Evolutionary conservation across 2,113 vertebrate genomes (phyloP), one percentile per base, ranked within the genome.

Genomic region (Sardina pilchardus): DNA sequence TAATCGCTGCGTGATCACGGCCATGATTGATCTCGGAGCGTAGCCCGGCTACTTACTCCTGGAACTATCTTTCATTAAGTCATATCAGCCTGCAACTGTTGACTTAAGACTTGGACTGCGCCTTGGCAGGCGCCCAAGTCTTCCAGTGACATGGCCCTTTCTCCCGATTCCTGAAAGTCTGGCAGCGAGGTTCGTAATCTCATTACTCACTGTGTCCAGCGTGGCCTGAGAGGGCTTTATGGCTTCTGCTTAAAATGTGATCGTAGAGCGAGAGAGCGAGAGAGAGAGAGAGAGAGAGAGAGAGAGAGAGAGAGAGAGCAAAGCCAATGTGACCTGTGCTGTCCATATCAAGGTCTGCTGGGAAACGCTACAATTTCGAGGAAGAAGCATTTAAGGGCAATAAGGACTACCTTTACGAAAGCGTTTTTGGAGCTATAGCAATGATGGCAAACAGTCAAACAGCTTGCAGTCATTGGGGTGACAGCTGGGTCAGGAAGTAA

Each of bases 61-160:
- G 63, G 81, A 81, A 82, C 83, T 80, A 82, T 50, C 43, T 81
- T 84, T 56, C 43, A 81, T 71, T 53, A 89, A 86, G 86, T 56
- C 59, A 80, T 85, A 80, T 85, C 82, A 88, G 84, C 63, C 26
- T 56, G 85, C 86, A 85, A 86, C 86, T 67, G 82, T 87, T 83
- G 86, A 87, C 84, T 81, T 50, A 81, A 43, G 82, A 36, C 84
- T 80, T 50, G 85, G 86, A 85, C 71, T 82, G 84, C 19, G 83
- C 82, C 83, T 87, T 87, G 88, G 88, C 86, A 88, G 63, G 39
- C 48, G 71, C 45, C 67, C 56, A 82, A 67, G 67, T 71, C 83
- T 86, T 82, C 84, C 85, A 88, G 83, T 85, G 83, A 85, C 83
- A 90, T 84, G 85, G 39, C 83, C 89, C 26, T 71, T 71, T 34